Conservation (phyloP, 2,888 invertebrate genomes). For the Acleris cristana region DNA sequence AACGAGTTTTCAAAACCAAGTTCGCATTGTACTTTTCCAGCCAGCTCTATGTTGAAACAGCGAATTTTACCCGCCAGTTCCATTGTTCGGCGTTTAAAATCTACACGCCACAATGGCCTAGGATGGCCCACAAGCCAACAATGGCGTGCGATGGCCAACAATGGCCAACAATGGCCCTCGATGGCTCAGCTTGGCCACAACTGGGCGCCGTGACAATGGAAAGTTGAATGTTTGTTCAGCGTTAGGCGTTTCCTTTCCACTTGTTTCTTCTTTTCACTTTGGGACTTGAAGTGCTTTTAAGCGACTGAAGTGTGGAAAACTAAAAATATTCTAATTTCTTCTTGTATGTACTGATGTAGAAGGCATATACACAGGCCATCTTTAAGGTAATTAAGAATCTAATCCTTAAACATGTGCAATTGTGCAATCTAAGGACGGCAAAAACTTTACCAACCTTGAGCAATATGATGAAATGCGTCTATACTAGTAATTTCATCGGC, state of each 20-base stretch:
- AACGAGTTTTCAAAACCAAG: constrained; percentile 3
- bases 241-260: constrained; percentile 21
- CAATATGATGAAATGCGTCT: no score
- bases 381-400: no score
- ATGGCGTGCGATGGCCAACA: constrained; percentile 10
- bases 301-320: constrained; percentile 8
- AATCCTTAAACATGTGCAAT: no score
- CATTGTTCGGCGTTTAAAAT: constrained; percentile 34
- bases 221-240: constrained; percentile 29
- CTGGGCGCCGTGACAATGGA: constrained; percentile 25
- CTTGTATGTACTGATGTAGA: no score
- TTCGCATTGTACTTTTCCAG: constrained; percentile 20
- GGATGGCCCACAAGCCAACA: constrained; percentile 12
- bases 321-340: constrained; percentile 1
- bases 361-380: no score
- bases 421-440: no score
- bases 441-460: no score
- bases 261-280: constrained; percentile 17
- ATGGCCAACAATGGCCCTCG: constrained; percentile 21
- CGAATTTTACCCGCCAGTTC: constrained; percentile 30
- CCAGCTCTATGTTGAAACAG: constrained; percentile 24
- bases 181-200: constrained; percentile 26
- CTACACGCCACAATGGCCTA: constrained; percentile 29
- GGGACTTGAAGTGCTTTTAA: constrained; percentile 8
- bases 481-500: no score